Conservation (phyloP, 2,797 vertebrate genomes). For the Gorsachius magnificus region DNA sequence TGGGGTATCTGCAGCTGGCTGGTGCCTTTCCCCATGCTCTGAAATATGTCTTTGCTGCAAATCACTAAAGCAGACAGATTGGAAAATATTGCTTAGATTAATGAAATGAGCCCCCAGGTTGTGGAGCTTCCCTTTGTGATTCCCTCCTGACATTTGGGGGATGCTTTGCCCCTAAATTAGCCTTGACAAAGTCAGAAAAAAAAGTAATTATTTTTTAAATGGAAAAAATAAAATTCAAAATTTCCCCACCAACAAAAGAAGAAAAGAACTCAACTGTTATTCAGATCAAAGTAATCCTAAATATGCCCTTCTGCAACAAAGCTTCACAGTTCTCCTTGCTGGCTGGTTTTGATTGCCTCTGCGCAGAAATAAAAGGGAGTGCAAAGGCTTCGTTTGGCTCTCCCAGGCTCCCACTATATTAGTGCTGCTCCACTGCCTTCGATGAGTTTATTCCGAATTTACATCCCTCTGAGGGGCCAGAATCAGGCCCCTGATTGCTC, state of each 20-base stretch:
- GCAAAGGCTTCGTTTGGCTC: conserved; percentile 12
- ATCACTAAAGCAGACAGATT: neutral
- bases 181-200: neutral
- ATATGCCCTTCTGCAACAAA: conserved; percentile 35
- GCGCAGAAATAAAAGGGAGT: conserved; percentile 34
- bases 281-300: conserved; percentile 59
- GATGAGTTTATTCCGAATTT: neutral
- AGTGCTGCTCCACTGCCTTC: neutral
- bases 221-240: conserved; percentile 18
- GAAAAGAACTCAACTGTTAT: conserved; percentile 2
- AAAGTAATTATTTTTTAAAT: neutral
- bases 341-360: conserved; percentile 49
- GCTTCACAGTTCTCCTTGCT: conserved; percentile 10
- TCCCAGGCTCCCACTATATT: neutral
- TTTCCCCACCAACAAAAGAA: conserved; percentile 11
- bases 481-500: neutral
- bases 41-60: neutral
- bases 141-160: neutral
- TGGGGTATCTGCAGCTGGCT: neutral
- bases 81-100: neutral
- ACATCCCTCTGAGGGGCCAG: neutral
- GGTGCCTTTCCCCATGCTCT: neutral
- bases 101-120: neutral
- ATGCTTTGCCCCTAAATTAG: neutral
- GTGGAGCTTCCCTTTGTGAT: neutral